Conservation (phyloP, 2,113 vertebrate genomes). For the Misgurnus anguillicaudatus region DNA sequence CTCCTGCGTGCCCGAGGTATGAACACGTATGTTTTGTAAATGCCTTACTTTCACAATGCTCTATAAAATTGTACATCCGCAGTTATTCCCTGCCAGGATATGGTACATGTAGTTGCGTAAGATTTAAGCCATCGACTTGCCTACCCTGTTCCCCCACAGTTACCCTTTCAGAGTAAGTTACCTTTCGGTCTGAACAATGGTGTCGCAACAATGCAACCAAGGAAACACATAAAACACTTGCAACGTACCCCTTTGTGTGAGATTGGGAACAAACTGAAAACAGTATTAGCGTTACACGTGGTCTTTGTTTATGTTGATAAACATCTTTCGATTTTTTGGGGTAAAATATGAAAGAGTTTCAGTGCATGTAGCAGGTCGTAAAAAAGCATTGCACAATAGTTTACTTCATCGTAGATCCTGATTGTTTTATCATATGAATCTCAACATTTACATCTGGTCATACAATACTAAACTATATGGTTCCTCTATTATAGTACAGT, state of each 20-base stretch:
- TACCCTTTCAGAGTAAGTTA: background rate
- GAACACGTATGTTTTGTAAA: constrained; percentile 30
- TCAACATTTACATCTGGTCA: constrained; percentile 2
- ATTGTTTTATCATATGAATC: background rate
- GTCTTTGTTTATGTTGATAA: too few relatives aligned
- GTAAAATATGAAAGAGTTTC: too few relatives aligned
- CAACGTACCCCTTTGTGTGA: background rate
- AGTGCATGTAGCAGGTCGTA: background rate
- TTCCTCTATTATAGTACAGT: background rate
- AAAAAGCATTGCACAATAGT: background rate
- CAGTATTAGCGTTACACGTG: too few relatives aligned
- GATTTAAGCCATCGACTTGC: constrained; percentile 13
- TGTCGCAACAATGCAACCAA: constrained; percentile 5
- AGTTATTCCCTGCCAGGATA: background rate
- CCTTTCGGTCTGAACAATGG: background rate
- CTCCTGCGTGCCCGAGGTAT: background rate
- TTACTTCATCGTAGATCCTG: background rate
- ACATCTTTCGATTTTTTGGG: too few relatives aligned
- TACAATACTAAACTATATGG: background rate
- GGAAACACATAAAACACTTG: background rate
- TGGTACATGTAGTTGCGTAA: constrained; percentile 5
- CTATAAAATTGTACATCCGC: constrained; percentile 2
- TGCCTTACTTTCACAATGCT: constrained; percentile 26
- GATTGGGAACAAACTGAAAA: background rate
- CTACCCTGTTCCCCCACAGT: background rate